phyloP scores from a whole-genome alignment of 2,113 vertebrate genomes.

The Larimichthys crocea region DNA sequence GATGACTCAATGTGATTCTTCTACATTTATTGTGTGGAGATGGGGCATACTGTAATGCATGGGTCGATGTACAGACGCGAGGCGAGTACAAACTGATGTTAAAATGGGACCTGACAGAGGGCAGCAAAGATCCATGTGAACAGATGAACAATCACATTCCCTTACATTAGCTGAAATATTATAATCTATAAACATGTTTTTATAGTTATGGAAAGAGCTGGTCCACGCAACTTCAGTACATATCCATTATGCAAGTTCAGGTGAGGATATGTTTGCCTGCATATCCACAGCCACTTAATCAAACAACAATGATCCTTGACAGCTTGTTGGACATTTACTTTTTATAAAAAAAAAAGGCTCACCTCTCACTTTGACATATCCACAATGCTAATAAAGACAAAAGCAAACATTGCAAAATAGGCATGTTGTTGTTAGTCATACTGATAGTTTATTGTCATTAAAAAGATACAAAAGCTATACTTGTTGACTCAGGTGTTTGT shows the following conservation, averaged over 20 bases:
- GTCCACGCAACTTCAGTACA: constrained; percentile 2
- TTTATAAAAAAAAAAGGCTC: too few species aligned
- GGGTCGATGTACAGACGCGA: constrained; percentile 1
- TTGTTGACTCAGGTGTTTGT: constrained; percentile 17
- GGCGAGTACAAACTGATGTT: background rate
- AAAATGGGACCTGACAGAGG: constrained; percentile 56
- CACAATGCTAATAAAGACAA: constrained; percentile 11
- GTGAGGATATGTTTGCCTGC: background rate
- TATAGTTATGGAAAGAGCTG: constrained; percentile 15
- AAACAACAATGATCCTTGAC: background rate
- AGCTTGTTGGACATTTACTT: background rate
- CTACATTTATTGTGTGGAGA: constrained; percentile 11
- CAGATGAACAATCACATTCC: background rate
- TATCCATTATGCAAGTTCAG: background rate
- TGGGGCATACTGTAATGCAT: background rate
- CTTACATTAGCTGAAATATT: background rate
- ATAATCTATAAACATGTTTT: background rate
- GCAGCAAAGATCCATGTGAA: constrained; percentile 73
- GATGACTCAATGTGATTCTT: background rate
- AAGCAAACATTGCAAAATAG: constrained; percentile 19
- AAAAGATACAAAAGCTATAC: constrained; percentile 57
- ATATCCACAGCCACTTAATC: background rate
- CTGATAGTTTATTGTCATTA: constrained; percentile 51
- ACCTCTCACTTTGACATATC: background rate
- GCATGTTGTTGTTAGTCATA: constrained; percentile 6